Percentiles rank a stretch among this genome's conserved stretches.
Conservation (phyloP, 2,888 invertebrate species). For the Drosophila falleni region DNA sequence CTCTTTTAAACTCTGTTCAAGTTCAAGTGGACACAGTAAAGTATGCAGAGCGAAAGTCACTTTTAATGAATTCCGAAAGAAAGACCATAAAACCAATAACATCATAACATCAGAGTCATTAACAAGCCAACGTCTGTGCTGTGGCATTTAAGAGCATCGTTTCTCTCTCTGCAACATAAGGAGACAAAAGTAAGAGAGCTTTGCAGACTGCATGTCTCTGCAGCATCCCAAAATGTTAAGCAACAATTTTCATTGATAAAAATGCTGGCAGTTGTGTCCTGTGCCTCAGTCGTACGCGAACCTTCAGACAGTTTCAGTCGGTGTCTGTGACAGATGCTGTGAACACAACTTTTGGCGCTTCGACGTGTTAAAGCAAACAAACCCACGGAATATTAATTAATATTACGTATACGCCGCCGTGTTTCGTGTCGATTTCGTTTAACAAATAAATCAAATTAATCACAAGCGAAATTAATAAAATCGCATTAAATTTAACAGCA, state of each 20-base stretch:
- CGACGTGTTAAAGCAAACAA: conserved; percentile 4
- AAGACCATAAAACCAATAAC: conserved; percentile 38
- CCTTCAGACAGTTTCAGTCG: conserved; percentile 52
- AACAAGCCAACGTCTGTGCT: conserved; percentile 17
- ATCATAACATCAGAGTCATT: conserved; percentile 16
- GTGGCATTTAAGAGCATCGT: conserved; percentile 47
- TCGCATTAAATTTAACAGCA: not conserved
- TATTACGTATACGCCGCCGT: conserved; percentile 43
- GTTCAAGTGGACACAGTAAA: conserved; percentile 14
- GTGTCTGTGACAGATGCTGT: conserved; percentile 15
- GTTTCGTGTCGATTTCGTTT: too few species aligned
- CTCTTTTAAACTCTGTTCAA: conserved; percentile 5
- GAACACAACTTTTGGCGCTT: conserved; percentile 30
- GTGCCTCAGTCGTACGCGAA: conserved; percentile 72
- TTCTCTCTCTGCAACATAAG: conserved; percentile 9
- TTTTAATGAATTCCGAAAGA: conserved; percentile 39
- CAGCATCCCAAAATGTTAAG: conserved; percentile 19
- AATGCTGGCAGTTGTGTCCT: conserved; percentile 65
- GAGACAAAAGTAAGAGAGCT: conserved; percentile 15
- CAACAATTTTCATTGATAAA: conserved; percentile 81
- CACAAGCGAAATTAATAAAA: conserved; percentile 1
- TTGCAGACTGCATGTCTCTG: not conserved
- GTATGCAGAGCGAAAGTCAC: conserved; percentile 34
- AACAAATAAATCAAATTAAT: not conserved
- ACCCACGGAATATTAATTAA: conserved; percentile 15